phyloP scores from a whole-genome alignment of 2,888 invertebrate genomes.

The Lasioglossum oenotherae region DNA sequence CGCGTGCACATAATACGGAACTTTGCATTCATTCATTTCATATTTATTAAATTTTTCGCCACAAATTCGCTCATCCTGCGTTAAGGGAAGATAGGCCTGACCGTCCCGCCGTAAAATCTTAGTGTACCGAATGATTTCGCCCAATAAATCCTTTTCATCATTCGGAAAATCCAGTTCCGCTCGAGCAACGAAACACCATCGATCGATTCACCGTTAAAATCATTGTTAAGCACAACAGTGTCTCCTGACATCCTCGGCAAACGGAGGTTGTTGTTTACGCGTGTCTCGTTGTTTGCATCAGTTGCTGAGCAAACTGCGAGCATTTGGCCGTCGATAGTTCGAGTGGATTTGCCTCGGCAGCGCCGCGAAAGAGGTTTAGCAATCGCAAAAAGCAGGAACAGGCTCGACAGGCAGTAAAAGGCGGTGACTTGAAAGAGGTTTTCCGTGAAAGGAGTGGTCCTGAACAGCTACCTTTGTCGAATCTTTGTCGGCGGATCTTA shows the following conservation, averaged over 20 bases:
- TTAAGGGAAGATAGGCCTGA: not conserved
- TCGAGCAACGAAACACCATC: not conserved
- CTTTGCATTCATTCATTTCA: not conserved
- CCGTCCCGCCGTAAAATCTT: not conserved
- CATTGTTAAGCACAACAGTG: not conserved
- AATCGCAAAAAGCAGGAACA: slow-evolving; percentile 46
- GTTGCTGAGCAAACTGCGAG: slow-evolving; percentile 18
- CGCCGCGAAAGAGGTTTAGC: slow-evolving; percentile 39
- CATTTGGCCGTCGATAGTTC: slow-evolving; percentile 23
- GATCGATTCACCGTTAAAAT: not conserved
- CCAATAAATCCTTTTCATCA: not conserved
- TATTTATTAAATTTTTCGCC: not conserved
- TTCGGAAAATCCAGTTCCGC: not conserved
- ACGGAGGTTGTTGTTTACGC: slow-evolving; percentile 3
- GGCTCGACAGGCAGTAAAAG: slow-evolving; percentile 74
- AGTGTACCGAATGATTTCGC: not conserved
- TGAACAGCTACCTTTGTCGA: slow-evolving; percentile 77
- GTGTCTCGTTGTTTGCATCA: slow-evolving; percentile 37
- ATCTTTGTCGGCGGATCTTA: slow-evolving; percentile 76
- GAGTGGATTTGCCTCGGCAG: slow-evolving; percentile 21
- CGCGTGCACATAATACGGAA: not conserved
- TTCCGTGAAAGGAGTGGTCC: slow-evolving; percentile 82
- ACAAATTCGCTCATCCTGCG: not conserved
- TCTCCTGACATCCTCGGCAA: not conserved
- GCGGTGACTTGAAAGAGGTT: slow-evolving; percentile 83